These are phyloP conservation scores for Siniperca chuatsi DNA, from an alignment of 2,113 vertebrate genomes.

Conservation along the genomic window DNA sequence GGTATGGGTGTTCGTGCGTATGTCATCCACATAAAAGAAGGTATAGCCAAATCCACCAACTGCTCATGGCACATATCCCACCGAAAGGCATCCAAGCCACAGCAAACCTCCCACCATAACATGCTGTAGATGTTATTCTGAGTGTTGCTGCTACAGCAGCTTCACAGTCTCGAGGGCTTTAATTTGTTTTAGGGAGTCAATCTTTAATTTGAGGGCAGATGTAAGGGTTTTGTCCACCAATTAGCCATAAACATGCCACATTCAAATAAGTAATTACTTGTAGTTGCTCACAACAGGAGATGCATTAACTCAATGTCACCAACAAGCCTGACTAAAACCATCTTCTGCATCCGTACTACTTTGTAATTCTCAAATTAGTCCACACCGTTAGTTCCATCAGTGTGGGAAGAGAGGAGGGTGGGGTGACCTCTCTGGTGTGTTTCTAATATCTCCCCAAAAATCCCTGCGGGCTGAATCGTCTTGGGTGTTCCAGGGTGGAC, in stretches of 20 bases:
- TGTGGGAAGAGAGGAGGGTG: slow-evolving; percentile 69
- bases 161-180: slow-evolving; percentile 38
- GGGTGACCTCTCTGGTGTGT: slow-evolving; percentile 78
- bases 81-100: slow-evolving; percentile 62
- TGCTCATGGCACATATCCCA: slow-evolving; percentile 61
- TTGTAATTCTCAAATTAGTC: slow-evolving; percentile 51
- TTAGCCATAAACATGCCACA: slow-evolving; percentile 24
- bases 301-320: slow-evolving; percentile 21
- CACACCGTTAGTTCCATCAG: slow-evolving; percentile 46
- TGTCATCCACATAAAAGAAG: slow-evolving; percentile 72
- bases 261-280: slow-evolving; percentile 29
- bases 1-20: slow-evolving; percentile 66
- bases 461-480: slow-evolving; percentile 87
- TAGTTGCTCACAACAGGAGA: not conserved
- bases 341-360: slow-evolving; percentile 15
- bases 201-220: slow-evolving; percentile 50
- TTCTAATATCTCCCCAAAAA: slow-evolving; percentile 84
- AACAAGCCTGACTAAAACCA: slow-evolving; percentile 41
- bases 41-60: slow-evolving; percentile 71
- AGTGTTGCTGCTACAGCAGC: slow-evolving; percentile 44
- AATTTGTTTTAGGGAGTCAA: slow-evolving; percentile 43
- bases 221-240: slow-evolving; percentile 32
- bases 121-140: slow-evolving; percentile 64
- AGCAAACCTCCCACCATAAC: slow-evolving; percentile 63
- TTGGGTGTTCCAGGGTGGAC: slow-evolving; percentile 95